These are phyloP conservation scores for Drosophila quadrilineata DNA, from an alignment of 1,140 invertebrate genomes.

Conservation along the genomic window DNA sequence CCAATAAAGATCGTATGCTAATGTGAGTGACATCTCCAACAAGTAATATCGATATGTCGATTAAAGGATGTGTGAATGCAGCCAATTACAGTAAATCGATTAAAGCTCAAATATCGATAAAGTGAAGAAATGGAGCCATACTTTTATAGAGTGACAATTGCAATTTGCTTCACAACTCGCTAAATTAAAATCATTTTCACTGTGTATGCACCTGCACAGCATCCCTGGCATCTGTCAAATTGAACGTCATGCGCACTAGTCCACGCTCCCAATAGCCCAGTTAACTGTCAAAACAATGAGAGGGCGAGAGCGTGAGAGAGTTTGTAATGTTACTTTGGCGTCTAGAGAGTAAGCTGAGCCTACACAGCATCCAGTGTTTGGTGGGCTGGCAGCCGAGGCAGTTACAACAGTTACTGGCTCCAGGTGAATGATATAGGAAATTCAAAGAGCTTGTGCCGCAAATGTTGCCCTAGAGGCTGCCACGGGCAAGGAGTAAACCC, in stretches of 20 bases:
- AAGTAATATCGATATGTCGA: too few relatives aligned
- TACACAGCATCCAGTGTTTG: slow-evolving; percentile 61
- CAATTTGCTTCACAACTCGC: neutral
- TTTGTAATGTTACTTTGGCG: slow-evolving; percentile 4
- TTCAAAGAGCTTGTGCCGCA: neutral
- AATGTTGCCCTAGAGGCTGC: too few relatives aligned
- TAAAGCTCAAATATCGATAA: too few relatives aligned
- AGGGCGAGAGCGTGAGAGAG: neutral
- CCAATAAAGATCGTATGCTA: too few relatives aligned
- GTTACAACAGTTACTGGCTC: slow-evolving; percentile 32
- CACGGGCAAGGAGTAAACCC: neutral
- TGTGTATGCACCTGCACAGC: slow-evolving; percentile 35
- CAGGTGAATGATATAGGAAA: slow-evolving; percentile 5
- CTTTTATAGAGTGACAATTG: too few relatives aligned
- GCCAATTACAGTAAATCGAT: too few relatives aligned
- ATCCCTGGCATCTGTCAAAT: slow-evolving; percentile 62
- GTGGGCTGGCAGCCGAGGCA: slow-evolving; percentile 44
- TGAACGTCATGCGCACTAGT: slow-evolving; percentile 22
- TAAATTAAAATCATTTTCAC: neutral
- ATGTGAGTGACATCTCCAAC: too few relatives aligned
- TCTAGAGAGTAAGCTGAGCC: slow-evolving; percentile 13
- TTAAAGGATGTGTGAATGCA: too few relatives aligned
- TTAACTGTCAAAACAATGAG: slow-evolving; percentile 51
- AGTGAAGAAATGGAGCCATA: too few relatives aligned
- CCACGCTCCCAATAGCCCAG: slow-evolving; percentile 6